Conservation (phyloP, 1,140 invertebrate species). For the Calephelis virginiensis region DNA sequence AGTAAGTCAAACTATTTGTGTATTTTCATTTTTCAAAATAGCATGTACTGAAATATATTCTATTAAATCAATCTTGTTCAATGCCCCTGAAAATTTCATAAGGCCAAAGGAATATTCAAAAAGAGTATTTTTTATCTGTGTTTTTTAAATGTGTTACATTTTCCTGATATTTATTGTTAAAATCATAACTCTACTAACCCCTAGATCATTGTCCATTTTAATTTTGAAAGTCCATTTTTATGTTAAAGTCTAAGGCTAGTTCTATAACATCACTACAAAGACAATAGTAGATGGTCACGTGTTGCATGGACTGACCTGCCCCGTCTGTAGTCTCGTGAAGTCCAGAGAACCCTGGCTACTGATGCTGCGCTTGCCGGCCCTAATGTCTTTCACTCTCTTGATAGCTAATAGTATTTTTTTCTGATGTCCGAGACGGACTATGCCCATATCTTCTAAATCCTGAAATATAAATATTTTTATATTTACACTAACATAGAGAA, state of each 20-base stretch:
- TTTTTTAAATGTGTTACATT: too few species aligned
- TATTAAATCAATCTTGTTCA: too few species aligned
- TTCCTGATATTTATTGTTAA: neutral
- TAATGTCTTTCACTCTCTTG: constrained; percentile 96
- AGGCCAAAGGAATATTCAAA: too few species aligned
- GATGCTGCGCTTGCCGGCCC: constrained; percentile 88
- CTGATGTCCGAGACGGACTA: constrained; percentile 96
- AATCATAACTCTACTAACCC: neutral
- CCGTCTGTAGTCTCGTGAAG: constrained; percentile 80
- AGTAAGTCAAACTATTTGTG: too few species aligned
- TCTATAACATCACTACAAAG: constrained; percentile 73
- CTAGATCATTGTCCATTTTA: neutral
- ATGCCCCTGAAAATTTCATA: too few species aligned
- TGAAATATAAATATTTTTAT: constrained; percentile 37
- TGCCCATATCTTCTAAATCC: constrained; percentile 99
- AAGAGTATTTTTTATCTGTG: too few species aligned
- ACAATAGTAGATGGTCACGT: constrained; percentile 20
- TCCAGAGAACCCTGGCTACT: constrained; percentile 80
- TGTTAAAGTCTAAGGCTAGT: constrained; percentile 34
- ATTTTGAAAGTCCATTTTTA: constrained; percentile 10
- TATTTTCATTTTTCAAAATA: too few species aligned
- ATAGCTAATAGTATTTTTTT: constrained; percentile 98
- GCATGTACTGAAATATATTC: too few species aligned
- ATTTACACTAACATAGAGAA: neutral
- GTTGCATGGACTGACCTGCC: constrained; percentile 57